Conservation (phyloP, 2,888 invertebrate genomes). For the Thymelicus lineola region DNA sequence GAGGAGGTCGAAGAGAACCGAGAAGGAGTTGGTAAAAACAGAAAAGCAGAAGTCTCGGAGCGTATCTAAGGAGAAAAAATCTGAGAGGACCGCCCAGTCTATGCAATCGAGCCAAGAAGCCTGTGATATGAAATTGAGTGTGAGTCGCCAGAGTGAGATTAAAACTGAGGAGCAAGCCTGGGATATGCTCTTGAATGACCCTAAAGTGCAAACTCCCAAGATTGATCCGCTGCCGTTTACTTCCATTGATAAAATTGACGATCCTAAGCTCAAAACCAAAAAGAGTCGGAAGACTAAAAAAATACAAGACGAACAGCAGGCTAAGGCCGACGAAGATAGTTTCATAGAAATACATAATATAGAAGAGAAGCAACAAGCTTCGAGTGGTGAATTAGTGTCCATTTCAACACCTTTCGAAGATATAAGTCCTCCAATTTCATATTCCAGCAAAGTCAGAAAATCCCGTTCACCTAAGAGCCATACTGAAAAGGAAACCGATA, state of each 20-base stretch:
- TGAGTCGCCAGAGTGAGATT: constrained; percentile 43
- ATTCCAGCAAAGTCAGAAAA: constrained; percentile 64
- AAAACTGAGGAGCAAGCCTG: constrained; percentile 78
- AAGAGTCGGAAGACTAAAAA: constrained; percentile 64
- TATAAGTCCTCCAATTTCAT: constrained; percentile 59
- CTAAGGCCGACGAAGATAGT: constrained; percentile 72
- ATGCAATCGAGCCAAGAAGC: constrained; percentile 12
- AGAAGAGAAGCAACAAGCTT: constrained; percentile 67
- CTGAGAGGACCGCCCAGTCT: neutral
- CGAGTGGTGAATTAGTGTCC: constrained; percentile 71
- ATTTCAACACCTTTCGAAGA: constrained; percentile 72
- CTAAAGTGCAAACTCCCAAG: constrained; percentile 52
- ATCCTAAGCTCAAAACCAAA: constrained; percentile 66
- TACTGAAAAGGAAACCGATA: constrained; percentile 58
- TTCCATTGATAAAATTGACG: constrained; percentile 54
- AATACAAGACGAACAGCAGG: constrained; percentile 63
- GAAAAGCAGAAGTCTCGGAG: constrained; percentile 13
- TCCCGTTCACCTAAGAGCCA: constrained; percentile 61
- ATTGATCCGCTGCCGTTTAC: constrained; percentile 47
- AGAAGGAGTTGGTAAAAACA: constrained; percentile 20
- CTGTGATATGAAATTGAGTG: constrained; percentile 20
- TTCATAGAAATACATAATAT: constrained; percentile 80
- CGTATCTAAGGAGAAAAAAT: constrained; percentile 17
- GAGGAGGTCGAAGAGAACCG: constrained; percentile 6
- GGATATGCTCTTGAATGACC: constrained; percentile 73